phyloP scores from a whole-genome alignment of 1,140 invertebrate species.

The Drosophila arizonae region DNA sequence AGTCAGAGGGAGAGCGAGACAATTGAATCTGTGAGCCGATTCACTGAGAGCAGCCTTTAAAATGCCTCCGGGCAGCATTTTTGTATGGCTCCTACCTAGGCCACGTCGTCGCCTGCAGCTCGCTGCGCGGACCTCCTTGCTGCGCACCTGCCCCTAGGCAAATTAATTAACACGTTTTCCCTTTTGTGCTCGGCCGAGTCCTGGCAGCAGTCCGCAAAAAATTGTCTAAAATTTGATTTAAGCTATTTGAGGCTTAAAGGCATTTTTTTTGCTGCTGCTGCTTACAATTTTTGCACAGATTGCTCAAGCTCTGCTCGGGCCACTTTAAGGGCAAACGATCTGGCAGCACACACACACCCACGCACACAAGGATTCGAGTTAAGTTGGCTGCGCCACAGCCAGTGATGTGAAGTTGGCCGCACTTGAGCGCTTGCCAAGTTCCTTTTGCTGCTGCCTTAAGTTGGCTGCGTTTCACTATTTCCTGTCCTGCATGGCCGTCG shows the following conservation, averaged over 20 bases:
- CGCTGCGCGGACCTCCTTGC: background rate
- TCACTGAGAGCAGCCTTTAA: background rate
- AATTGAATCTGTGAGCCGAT: background rate
- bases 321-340: background rate
- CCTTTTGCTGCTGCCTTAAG: background rate
- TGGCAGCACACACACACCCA: no score
- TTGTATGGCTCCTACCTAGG: background rate
- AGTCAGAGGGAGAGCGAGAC: background rate
- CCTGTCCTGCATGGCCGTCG: background rate
- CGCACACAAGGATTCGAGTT: no score
- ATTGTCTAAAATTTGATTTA: constrained; percentile 12
- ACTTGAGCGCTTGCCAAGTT: background rate
- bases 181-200: constrained; percentile 11
- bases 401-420: constrained; percentile 9
- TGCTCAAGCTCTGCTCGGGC: background rate
- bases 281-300: constrained; percentile 1
- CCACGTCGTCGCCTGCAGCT: no score
- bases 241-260: constrained; percentile 14
- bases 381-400: no score
- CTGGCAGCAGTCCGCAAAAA: constrained; percentile 13
- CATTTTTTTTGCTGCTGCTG: background rate
- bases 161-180: constrained; percentile 72
- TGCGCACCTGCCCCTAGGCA: constrained; percentile 18
- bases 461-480: constrained; percentile 7
- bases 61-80: background rate